phyloP scores from a whole-genome alignment of 2,797 vertebrate species.

The Sylvia borin region DNA sequence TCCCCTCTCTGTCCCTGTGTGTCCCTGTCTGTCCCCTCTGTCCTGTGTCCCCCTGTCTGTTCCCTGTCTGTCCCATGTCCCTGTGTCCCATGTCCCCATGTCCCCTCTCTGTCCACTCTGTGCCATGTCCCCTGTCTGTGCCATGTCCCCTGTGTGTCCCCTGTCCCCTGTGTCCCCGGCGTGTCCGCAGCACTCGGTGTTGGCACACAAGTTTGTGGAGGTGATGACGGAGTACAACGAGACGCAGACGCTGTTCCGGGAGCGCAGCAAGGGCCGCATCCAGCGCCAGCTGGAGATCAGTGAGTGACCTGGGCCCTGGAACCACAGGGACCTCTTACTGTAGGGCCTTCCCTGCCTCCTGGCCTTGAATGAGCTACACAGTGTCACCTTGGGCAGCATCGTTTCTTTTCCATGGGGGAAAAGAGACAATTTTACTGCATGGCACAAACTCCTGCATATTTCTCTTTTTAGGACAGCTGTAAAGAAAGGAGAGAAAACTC shows the following conservation, averaged over 20 bases:
- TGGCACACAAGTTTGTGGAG: slow-evolving; percentile 94
- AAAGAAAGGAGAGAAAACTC: not conserved
- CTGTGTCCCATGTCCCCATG: no score
- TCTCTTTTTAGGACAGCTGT: not conserved
- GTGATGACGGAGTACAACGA: slow-evolving; percentile 95
- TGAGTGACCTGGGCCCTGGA: slow-evolving; percentile 68
- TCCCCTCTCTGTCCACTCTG: no score
- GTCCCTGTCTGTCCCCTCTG: no score
- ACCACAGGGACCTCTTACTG: accelerated
- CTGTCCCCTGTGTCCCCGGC: no score
- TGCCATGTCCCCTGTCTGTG: no score
- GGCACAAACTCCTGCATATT: not conserved
- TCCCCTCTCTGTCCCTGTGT: no score
- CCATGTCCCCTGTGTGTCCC: no score
- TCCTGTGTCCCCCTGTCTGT: no score
- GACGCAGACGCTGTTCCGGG: slow-evolving; percentile 92
- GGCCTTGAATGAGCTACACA: not conserved
- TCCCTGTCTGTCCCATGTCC: no score
- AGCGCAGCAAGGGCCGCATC: slow-evolving; percentile 94
- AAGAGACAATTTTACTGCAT: accelerated
- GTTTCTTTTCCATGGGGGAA: not conserved
- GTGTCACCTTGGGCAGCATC: no score
- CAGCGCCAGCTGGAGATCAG: slow-evolving; percentile 97
- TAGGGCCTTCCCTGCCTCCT: no score
- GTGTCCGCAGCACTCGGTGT: slow-evolving; percentile 80